Conservation (phyloP, 2,888 invertebrate species). For the Pristionchus mayeri region DNA sequence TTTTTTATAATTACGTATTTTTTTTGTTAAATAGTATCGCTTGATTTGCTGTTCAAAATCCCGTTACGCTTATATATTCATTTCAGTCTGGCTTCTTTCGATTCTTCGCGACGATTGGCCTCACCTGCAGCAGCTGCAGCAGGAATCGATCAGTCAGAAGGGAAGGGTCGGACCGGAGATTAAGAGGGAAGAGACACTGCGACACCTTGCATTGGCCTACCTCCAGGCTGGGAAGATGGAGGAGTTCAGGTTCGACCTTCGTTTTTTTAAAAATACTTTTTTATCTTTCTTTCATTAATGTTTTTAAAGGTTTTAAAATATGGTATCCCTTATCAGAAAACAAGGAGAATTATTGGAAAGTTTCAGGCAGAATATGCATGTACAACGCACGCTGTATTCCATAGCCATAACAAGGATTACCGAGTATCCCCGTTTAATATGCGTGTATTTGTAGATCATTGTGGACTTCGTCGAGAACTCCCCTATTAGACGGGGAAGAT, state of each 20-base stretch:
- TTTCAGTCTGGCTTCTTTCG: constrained; percentile 7
- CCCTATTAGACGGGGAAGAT: background rate
- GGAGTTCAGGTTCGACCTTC: background rate
- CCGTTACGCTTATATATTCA: background rate
- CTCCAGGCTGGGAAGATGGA: background rate
- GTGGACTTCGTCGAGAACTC: background rate
- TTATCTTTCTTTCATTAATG: no score
- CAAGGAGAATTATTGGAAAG: no score
- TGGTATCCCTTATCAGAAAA: no score
- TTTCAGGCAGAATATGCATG: background rate
- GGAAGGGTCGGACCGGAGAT: background rate
- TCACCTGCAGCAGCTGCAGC: constrained; percentile 11
- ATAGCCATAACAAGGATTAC: background rate
- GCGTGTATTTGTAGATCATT: background rate
- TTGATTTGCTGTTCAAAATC: no score
- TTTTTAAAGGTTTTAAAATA: no score
- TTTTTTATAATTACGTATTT: background rate
- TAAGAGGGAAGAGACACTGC: background rate
- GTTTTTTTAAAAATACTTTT: background rate
- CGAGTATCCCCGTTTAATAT: background rate
- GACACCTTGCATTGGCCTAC: background rate
- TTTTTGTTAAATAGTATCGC: background rate
- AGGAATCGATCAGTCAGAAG: background rate
- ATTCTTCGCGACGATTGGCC: background rate
- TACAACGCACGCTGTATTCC: background rate